These are phyloP conservation scores for Trissolcus brochymenae DNA, from an alignment of 2,888 invertebrate species.

Conservation along the genomic window DNA sequence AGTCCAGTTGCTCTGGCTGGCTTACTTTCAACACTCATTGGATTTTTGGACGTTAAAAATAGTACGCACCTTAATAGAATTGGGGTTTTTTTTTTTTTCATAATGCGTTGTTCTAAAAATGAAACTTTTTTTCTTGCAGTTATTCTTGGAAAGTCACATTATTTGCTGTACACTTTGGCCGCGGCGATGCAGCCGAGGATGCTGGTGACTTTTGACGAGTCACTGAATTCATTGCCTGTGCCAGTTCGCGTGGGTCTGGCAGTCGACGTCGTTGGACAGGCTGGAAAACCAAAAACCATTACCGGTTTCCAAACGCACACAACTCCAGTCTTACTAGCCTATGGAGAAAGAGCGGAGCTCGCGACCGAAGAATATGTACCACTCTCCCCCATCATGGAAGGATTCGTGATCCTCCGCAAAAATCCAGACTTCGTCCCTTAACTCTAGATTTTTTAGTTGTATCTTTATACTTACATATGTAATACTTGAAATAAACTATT, in stretches of 20 bases:
- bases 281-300: conserved; percentile 99
- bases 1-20: conserved; percentile 98
- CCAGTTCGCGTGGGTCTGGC: conserved; percentile 95
- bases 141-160: conserved; percentile 96
- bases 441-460: conserved; percentile 23
- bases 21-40: conserved; percentile 93
- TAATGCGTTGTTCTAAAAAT: background rate
- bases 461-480: conserved; percentile 41
- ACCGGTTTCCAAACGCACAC: conserved; percentile 99
- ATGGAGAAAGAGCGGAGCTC: conserved; percentile 97
- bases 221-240: conserved; percentile 93
- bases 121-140: conserved; percentile 78
- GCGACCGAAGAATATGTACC: conserved; percentile 98
- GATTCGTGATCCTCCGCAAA: conserved; percentile 98
- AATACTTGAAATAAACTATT: conserved; percentile 50
- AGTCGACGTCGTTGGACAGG: conserved; percentile 99
- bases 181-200: conserved; percentile 99
- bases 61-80: conserved; percentile 79
- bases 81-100: background rate
- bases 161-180: conserved; percentile 94
- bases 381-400: conserved; percentile 97
- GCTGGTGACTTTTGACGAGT: conserved; percentile 98
- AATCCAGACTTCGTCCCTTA: conserved; percentile 83
- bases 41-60: conserved; percentile 97
- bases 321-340: conserved; percentile 96